Evolutionary conservation across 2,888 invertebrate species (phyloP).

Genomic region (Phytoseiulus persimilis): DNA sequence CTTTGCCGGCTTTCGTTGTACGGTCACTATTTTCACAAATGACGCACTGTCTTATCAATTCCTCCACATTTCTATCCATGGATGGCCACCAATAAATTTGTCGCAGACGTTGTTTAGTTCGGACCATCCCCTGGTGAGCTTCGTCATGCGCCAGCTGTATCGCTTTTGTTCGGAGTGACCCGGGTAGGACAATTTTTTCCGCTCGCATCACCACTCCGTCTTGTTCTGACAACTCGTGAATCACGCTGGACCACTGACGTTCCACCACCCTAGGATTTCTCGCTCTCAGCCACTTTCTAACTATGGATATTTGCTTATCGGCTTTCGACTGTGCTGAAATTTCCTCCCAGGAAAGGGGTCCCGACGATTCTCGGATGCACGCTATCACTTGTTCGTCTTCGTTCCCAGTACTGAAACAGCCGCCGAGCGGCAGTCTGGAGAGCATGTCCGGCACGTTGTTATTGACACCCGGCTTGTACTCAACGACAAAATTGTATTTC

Average conservation of each 20-base stretch:
- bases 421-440: neutral
- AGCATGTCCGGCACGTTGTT: neutral
- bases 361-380: neutral
- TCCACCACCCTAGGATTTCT: too few species aligned
- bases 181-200: neutral
- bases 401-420: neutral
- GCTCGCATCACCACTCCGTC: neutral
- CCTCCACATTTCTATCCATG: neutral
- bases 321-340: neutral
- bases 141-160: neutral
- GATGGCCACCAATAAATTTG: conserved; percentile 1
- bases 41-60: neutral
- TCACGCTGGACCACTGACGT: neutral
- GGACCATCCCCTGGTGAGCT: neutral
- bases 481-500: neutral
- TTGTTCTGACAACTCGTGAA: neutral
- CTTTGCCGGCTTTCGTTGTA: neutral
- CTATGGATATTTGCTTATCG: neutral
- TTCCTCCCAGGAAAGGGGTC: neutral
- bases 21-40: neutral
- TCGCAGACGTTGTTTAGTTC: neutral
- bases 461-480: neutral
- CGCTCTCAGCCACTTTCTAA: neutral
- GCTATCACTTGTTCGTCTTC: neutral
- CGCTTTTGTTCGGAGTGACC: neutral